These are phyloP conservation scores for Onthophagus taurus DNA, from an alignment of 1,140 invertebrate species.

Conservation along the genomic window DNA sequence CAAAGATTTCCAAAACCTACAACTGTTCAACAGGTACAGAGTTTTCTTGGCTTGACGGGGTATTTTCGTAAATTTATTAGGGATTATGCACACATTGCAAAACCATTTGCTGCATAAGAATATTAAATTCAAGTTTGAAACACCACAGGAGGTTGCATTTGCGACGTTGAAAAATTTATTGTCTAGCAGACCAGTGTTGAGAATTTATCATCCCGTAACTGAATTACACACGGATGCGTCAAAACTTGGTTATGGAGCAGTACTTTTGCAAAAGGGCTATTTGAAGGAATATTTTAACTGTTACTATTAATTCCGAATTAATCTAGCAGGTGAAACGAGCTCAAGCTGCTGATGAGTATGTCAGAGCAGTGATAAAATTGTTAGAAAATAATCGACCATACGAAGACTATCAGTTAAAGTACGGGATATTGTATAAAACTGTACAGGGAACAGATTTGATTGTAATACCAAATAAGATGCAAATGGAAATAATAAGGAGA, in stretches of 20 bases:
- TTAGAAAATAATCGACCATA: slow-evolving; percentile 9
- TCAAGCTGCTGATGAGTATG: slow-evolving; percentile 18
- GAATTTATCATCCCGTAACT: slow-evolving; percentile 15
- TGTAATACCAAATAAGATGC: slow-evolving; percentile 20
- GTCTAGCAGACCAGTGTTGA: slow-evolving; percentile 3
- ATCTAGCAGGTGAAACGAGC: slow-evolving; percentile 17
- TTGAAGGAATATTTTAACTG: too few species aligned
- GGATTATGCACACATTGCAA: too few species aligned
- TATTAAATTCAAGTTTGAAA: too few species aligned
- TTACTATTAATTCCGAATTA: slow-evolving; percentile 2
- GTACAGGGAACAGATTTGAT: slow-evolving; percentile 15
- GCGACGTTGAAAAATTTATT: too few species aligned
- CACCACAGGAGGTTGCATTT: too few species aligned
- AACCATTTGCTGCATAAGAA: too few species aligned
- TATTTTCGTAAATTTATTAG: too few species aligned
- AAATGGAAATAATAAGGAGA: slow-evolving; percentile 14
- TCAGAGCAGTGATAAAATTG: slow-evolving; percentile 9
- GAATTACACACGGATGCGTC: slow-evolving; percentile 13
- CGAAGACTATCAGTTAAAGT: slow-evolving; percentile 16
- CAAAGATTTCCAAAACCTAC: too few species aligned
- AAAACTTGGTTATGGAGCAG: slow-evolving; percentile 6
- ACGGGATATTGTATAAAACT: slow-evolving; percentile 20
- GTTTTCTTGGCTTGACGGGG: too few species aligned
- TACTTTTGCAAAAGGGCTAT: slow-evolving; percentile 18
- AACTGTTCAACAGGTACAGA: too few species aligned